Base-by-base conservation (phyloP, 2,888 invertebrate species). In the Aporophyla lueneburgensis region DNA sequence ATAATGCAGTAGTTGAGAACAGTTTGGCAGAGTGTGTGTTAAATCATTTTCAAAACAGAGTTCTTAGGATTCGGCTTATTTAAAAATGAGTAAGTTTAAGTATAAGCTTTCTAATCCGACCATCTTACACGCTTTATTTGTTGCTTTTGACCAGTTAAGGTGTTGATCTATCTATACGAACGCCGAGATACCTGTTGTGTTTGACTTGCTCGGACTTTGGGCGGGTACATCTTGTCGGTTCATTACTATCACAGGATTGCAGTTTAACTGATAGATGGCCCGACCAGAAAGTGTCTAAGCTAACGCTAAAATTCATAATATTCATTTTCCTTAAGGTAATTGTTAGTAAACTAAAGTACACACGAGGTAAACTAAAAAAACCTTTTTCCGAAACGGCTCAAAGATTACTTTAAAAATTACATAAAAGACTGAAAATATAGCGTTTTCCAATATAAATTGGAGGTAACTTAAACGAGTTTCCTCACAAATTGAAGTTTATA, bases 401-500 rank as follows among this genome's bases (percentile, higher is more conserved):
- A 69, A 54, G 19, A 68, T 77, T 63, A 68, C 21, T 54, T 21
- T 0, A 24, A 54, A 49, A 63, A 67, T 67, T 67, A 76, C 49
- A 56, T 43, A 27, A 65, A 56, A 69, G 0, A 56, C 53, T 76
- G 53, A 58, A 76, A 78, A 74, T 73, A 68, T 71, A 66, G 62
- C 51, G 33, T 75, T 68, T 65, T 68, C 33, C 66, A 49, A 78
- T 74, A 72, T 71, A 84, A 62, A 83, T 81, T 76, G 71, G 49
- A 72, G 51, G 58, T 59, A 71, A 76, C 58, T 84, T 79, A 76
- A 85, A 80, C 74, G 80, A 86, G 85, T 86, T 83, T 79, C 74
- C 65, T 66, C 56, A 72, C 67, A 70, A 72, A 74, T 76, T 76
- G 82, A 86, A 86, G 82, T 86, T 86, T 86, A 66, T 84, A 84